Evolutionary conservation across 2,113 vertebrate genomes (phyloP).

Genomic region (Andinoacara biseriatus): DNA sequence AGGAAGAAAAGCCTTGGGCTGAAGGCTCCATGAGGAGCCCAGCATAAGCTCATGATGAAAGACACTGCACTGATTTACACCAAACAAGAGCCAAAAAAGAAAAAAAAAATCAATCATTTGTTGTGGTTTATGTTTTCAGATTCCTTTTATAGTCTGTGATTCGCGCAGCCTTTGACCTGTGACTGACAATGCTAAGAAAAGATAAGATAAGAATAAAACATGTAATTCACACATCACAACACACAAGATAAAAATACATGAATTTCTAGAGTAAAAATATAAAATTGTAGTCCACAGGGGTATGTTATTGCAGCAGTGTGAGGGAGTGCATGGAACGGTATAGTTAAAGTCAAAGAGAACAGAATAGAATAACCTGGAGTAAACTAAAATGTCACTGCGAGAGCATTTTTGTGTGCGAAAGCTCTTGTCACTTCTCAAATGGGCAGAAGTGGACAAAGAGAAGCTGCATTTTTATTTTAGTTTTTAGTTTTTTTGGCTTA

Average conservation of each 20-base stretch:
- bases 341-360: too few relatives aligned
- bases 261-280: too few relatives aligned
- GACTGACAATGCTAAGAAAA: not conserved
- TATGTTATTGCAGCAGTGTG: too few relatives aligned
- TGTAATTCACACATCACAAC: too few relatives aligned
- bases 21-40: not conserved
- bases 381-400: not conserved
- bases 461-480: not conserved
- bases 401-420: not conserved
- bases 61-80: not conserved
- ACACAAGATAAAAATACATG: too few relatives aligned
- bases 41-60: conserved; percentile 1
- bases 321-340: too few relatives aligned
- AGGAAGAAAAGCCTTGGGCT: conserved; percentile 21
- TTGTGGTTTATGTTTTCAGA: not conserved
- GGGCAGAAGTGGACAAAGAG: not conserved
- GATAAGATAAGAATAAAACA: too few relatives aligned
- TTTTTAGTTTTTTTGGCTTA: not conserved
- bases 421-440: conserved; percentile 2
- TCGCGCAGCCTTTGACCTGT: not conserved
- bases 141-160: not conserved
- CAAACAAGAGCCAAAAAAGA: not conserved
- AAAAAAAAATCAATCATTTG: not conserved
- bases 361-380: too few relatives aligned
- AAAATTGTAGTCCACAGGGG: too few relatives aligned